A percentile compares a stretch with the other conserved stretches of the same genome.
These are phyloP conservation scores for Ornithoptera alexandrae DNA, from an alignment of 2,888 invertebrate genomes.

Conservation along the genomic window DNA sequence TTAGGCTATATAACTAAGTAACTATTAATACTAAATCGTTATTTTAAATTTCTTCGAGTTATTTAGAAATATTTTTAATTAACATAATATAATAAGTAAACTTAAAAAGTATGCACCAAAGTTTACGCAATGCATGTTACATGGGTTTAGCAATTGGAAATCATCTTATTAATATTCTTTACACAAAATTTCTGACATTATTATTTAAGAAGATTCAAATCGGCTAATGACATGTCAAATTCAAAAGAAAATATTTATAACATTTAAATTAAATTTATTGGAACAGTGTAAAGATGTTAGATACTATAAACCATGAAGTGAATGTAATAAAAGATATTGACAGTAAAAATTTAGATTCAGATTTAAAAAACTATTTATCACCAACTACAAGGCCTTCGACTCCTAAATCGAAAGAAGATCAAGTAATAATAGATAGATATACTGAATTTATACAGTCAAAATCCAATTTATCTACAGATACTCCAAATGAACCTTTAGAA, in stretches of 20 bases:
- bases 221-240: constrained; percentile 35
- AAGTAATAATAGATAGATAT: constrained; percentile 60
- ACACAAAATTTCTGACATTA: constrained; percentile 5
- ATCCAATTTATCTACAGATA: constrained; percentile 51
- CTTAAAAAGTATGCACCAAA: background rate
- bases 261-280: background rate
- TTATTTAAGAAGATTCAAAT: constrained; percentile 18
- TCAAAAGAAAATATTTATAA: constrained; percentile 1
- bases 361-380: constrained; percentile 13
- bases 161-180: background rate
- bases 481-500: constrained; percentile 55
- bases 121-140: background rate
- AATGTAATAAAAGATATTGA: constrained; percentile 44
- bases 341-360: constrained; percentile 46
- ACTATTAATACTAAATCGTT: too few relatives aligned
- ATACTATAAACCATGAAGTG: constrained; percentile 31
- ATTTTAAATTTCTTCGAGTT: too few relatives aligned
- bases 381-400: constrained; percentile 49
- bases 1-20: too few relatives aligned
- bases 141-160: background rate
- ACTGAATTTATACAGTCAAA: constrained; percentile 61
- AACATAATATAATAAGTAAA: background rate
- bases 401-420: constrained; percentile 50
- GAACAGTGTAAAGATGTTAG: constrained; percentile 17
- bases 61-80: too few relatives aligned